These are phyloP conservation scores for Eudyptes chrysolophus DNA, from an alignment of 2,113 vertebrate species.

Conservation along the genomic window DNA sequence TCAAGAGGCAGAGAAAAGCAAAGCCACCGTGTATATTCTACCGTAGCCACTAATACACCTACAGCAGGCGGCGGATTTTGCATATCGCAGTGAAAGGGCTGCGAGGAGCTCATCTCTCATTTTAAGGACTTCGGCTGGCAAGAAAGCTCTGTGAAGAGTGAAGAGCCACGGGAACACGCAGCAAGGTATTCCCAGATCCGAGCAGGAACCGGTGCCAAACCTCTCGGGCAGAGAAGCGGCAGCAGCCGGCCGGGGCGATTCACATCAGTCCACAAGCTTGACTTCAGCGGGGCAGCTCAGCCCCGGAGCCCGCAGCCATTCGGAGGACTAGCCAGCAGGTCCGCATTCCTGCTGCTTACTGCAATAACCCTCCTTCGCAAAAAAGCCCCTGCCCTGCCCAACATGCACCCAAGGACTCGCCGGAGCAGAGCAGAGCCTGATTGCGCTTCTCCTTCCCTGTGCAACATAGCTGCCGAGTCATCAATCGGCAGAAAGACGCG, in stretches of 20 bases:
- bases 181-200: background rate
- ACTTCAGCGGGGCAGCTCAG: background rate
- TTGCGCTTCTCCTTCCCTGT: background rate
- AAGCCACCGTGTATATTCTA: fast-evolving
- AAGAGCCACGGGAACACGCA: background rate
- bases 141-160: fast-evolving
- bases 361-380: background rate
- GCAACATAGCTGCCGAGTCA: background rate
- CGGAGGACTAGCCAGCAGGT: background rate
- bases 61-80: background rate
- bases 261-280: fast-evolving
- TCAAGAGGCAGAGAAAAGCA: background rate
- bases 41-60: background rate
- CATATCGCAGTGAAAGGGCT: fast-evolving
- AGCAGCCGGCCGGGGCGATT: fast-evolving
- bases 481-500: fast-evolving
- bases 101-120: fast-evolving
- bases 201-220: fast-evolving
- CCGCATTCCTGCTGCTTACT: background rate
- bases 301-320: fast-evolving
- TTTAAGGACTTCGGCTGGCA: background rate
- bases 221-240: background rate
- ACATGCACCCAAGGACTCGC: background rate
- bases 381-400: background rate
- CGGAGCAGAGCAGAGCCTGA: background rate